Base-by-base conservation (phyloP, 2,113 vertebrate genomes). In the Scomber colias region DNA sequence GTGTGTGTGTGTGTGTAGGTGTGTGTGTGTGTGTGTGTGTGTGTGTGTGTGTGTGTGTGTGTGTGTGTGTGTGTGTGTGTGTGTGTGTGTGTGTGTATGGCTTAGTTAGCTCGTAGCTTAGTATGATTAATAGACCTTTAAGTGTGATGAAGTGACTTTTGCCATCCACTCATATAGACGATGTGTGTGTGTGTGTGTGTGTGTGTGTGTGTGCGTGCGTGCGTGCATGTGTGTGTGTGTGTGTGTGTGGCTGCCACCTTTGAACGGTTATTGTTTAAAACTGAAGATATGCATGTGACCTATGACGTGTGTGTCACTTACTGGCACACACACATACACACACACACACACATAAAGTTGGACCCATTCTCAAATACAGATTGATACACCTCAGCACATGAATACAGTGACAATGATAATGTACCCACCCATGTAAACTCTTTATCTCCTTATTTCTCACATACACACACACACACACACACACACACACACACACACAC, bases 71-170 rank as follows among this genome's bases (percentile, higher is more conserved):
- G 64, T 44, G 44, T 51, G 31, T 40, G 57, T 50, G 24, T 49
- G 46, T 54, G 51, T 11, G 27, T 45, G 17, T 27, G 5, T 5
- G 0, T 44, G 17, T 73, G 60, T 35, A 24, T 27, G 13, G 6
- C 35, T 40, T 27, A 61, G 35, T 11, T 21, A 27, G 24, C 24
- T 27, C 24, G 24, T 27, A 27, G 24, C 24, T 60, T 81, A 50
- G 19, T 65, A 44, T 89, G 77, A 86, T 83, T 81, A 74, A 81
- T 68, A 81, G 50, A 21, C 57, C 31, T 86, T 71, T 78, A 86
- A 73, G 61, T 71, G 70, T 50, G 77, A 63, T 55, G 31, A 68
- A 77, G 35, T 64, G 35, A 73, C 60, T 71, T 63, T 72, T 40
- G n/a, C 45, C 59, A 48, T 51, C 71, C 6, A 40, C 6, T 75